Evolutionary conservation across 2,888 invertebrate genomes (phyloP), one percentile per base, ranked within the genome.

Genomic region (Chymomyza procnemis): DNA sequence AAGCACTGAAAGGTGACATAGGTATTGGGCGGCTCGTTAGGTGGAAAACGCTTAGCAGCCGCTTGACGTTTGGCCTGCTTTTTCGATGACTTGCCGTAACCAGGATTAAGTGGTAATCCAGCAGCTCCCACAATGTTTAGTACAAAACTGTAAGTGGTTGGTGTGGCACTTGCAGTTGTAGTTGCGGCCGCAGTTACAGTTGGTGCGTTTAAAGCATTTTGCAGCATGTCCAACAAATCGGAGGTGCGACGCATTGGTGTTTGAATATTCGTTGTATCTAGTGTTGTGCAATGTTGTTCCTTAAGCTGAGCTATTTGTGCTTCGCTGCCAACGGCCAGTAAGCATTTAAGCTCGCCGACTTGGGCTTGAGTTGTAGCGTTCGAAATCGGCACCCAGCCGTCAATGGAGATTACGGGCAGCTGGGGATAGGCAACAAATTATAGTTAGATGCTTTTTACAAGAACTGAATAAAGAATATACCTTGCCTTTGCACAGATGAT

Each of bases 1-100:
- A 82, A 67, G 3, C 92, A 92, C 81, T 93, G 93, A 85, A 94
- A 94, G 59, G 93, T 93, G 9, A 94, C 94, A 80, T 94, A 94
- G 50, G 93, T 92, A 79, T 92, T 93, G 9, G 93, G 93, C 58
- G 92, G 91, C 14, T 92, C 89, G 19, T 90, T 89, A 61, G 92
- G 81, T 16, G 88, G 85, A 71, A 85, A 88, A 14, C 89, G 88
- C 26, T 86, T 85, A 21, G 87, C 92, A 34, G 76, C 74, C 19
- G 75, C 67, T 59, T 85, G 83, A 4, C 88, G 88, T 61, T 88
- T 88, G 26, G 75, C 80, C 61, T 78, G 75, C 16, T 82, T 84
- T 66, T 87, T 89, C 58, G 76, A 74, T n/a, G 71, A 61, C 26
- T 87, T 85, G 3, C 80, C 74, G 61, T 87, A 72, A 48, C 76